Base-by-base conservation (phyloP, 2,113 vertebrate species). In the Mystacornis crossleyi region DNA sequence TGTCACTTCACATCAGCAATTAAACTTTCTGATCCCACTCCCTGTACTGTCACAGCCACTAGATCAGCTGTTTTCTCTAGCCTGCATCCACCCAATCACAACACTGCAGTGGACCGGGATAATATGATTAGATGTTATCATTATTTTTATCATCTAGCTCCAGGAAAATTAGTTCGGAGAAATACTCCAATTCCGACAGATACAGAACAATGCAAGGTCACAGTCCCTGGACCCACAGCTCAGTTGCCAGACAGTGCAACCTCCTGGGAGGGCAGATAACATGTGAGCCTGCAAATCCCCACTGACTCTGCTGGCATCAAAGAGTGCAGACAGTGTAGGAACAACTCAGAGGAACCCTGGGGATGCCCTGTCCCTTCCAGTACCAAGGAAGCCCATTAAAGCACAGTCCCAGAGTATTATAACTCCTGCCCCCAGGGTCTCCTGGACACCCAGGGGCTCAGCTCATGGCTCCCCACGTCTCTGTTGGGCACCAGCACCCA, bases 31-130 rank as follows among this genome's bases (percentile, higher is more conserved):
- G 16, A 31, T 42, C 38, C 36, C 4, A 26, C 62, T 89, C 14
- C 42, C 6, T 54, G 24, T 47, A 10, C 33, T 65, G 5, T 21
- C 43, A 45, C 14, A 64, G 40, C 29, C 13, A 26, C 9, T 45
- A 34, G 50, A 43, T 23, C 45, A 31, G 14, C 13, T 24, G 18
- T 47, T 70, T 81, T 72, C 53, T 85, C 18, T 38, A n/a, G 20
- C 38, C 43, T 67, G 18, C 1, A 0, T 67, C 34, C 31, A 40
- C n/a, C 28, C 21, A 64, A 42, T 18, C 7, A 21, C 14, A 48
- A 8, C 26, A 38, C n/a, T 0, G 1, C 33, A 54, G 14, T 0
- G 0, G 18, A 15, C 2, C 0, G 0, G 28, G n/a, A n/a, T 42
- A 31, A 51, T 13, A 38, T 0, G 1, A 55, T 16, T 54, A 71